Base-by-base conservation (phyloP, 1,140 invertebrate genomes). In the Chymomyza costata region DNA sequence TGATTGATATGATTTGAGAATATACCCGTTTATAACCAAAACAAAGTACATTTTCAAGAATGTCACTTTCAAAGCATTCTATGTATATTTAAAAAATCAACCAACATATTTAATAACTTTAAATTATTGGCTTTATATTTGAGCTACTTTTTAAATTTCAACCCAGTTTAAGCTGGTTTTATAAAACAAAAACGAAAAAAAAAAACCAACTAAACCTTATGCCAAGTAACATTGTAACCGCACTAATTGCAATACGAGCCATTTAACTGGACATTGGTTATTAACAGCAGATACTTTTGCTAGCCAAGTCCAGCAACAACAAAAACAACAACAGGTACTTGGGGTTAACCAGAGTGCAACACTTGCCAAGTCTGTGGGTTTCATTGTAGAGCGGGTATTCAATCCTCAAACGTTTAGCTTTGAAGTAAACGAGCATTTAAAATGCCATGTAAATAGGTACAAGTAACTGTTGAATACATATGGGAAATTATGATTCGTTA, bases 381-480 rank as follows among this genome's bases (percentile, higher is more conserved):
- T 15, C n/a, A n/a, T n/a, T 5, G 7, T 7, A 32, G 37, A 11
- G 28, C 28, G 28, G 15, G 1, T 10, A 8, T 6, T n/a, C 1
- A 10, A 13, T 16, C 17, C 5, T 38, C 17, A 15, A 16, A 46
- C 45, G 28, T 43, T 45, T 55, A 40, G 28, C 71, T 78, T 78
- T 78, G 71, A 78, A 71, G 71, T 78, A n/a, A n/a, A n/a, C n/a
- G n/a, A n/a, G 73, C 71, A 67, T 67, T 78, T 78, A 67, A 67
- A 78, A 63, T 53, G 45, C n/a, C n/a, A n/a, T 53, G 21, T 25
- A 5, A 17, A 21, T 14, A 8, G 19, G 49, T 11, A 37, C 28
- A 25, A 44, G 11, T 16, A 30, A 15, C 3, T 34, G 34, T 37
- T 17, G 40, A 44, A 51, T 64, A 61, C 73, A 80, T 80, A 48